These are phyloP conservation scores for Macrochelys suwanniensis DNA, from an alignment of 2,797 vertebrate genomes.

Conservation along the genomic window DNA sequence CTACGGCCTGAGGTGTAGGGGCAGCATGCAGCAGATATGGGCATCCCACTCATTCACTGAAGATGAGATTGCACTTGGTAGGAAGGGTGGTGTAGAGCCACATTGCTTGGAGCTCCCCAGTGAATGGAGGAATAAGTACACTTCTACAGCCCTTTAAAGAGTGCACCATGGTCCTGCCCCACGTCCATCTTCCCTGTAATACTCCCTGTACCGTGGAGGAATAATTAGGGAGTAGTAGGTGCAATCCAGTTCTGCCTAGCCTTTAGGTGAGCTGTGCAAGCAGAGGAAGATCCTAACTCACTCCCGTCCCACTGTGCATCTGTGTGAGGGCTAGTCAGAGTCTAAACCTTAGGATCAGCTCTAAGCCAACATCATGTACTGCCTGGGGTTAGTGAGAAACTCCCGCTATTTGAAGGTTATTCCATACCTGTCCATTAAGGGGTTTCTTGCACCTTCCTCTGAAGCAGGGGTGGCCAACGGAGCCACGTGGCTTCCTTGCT, in stretches of 20 bases:
- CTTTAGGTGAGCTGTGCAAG: conserved; percentile 12
- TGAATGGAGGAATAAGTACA: background rate
- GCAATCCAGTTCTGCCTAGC: background rate
- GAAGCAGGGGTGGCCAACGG: background rate
- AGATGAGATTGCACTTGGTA: background rate
- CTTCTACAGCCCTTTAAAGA: background rate
- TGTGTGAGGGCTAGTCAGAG: background rate
- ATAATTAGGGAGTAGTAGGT: background rate
- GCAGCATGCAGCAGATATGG: conserved; percentile 14
- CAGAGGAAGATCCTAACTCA: background rate
- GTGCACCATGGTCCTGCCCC: background rate
- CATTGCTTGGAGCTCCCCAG: background rate
- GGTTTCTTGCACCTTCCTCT: background rate
- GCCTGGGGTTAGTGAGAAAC: background rate
- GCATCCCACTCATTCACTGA: background rate
- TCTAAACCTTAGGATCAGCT: background rate
- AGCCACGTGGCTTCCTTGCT: no score
- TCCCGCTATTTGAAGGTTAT: background rate
- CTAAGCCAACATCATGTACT: background rate
- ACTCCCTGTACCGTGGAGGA: background rate
- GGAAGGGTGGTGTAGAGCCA: background rate
- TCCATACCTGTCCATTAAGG: background rate
- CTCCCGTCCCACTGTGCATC: background rate
- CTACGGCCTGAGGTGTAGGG: conserved; percentile 21
- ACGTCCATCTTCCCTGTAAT: background rate